Percentiles rank a stretch among this genome's conserved stretches.
These are phyloP conservation scores for Anthopleura xanthogrammica DNA, from an alignment of 92 coral and sea anemone genomes.

Conservation along the genomic window DNA sequence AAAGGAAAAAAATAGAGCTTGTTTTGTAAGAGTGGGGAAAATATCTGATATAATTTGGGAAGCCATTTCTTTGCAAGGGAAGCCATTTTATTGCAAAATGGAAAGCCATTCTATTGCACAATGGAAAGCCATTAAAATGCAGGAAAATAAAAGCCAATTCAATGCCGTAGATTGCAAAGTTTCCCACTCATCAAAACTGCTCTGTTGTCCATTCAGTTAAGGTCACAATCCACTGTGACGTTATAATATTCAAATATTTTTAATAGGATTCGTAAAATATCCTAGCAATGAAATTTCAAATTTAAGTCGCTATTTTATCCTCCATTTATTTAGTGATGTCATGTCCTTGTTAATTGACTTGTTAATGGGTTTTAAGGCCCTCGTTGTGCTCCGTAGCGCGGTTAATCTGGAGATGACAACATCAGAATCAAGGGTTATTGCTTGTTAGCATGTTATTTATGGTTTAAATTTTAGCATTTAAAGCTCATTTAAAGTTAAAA, in stretches of 20 bases:
- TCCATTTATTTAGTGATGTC: not conserved
- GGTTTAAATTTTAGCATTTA: not conserved
- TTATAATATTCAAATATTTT: not conserved
- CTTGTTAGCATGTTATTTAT: not conserved
- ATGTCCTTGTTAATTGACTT: not conserved
- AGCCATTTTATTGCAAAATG: not conserved
- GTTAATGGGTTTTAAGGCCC: not conserved
- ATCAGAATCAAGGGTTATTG: not conserved
- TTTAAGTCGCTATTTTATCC: not conserved
- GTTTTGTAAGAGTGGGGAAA: not conserved
- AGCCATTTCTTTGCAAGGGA: not conserved
- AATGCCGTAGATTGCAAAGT: not conserved
- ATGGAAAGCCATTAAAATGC: not conserved
- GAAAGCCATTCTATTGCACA: not conserved
- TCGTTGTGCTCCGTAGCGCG: not conserved
- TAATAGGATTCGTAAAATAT: not conserved
- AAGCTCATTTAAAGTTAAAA: not conserved
- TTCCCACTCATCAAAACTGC: not conserved
- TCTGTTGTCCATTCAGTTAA: not conserved
- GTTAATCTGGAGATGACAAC: conserved; percentile 6
- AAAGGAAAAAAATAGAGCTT: not conserved
- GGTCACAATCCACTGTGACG: conserved; percentile 28
- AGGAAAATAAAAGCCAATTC: not conserved
- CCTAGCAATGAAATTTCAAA: not conserved
- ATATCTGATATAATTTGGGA: not conserved